Evolutionary conservation across 1,140 invertebrate species (phyloP), one percentile per base, ranked within the genome.

Genomic region (Onthophagus taurus): DNA sequence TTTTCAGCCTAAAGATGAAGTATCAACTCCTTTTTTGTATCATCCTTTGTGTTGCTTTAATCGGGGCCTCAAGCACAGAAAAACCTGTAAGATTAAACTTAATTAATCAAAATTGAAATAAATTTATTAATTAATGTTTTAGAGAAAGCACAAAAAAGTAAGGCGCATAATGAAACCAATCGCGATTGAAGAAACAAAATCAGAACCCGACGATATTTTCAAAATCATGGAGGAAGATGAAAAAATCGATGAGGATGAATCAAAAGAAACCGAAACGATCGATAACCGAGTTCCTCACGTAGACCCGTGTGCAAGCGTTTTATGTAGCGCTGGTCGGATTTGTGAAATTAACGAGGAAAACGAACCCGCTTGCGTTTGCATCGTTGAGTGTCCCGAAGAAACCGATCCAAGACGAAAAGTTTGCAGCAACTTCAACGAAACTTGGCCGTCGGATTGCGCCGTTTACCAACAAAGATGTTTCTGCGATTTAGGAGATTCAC

Each of bases 391-490:
- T 55, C 85, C 85, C 16, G 67, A 75, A 46, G 87, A 92, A 68
- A 69, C 68, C 3, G 88, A 93, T 60, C 70, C 75, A 0, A 73
- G 88, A 21, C 75, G 88, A 53, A 83, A 81, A 65, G 90, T 95
- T 19, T 96, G 92, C 70, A 89, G 85, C 31, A 94, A 92, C 66
- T 80, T 83, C 67, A 96, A 96, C 59, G 84, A 93, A 66, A 96
- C 92, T 2, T 96, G 89, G 80, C 68, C 76, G 11, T 93, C 89
- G 11, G 89, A 95, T 60, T 96, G 92, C 66, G 82, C 92, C 56
- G 78, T 96, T 39, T 88, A 95, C 66, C 83, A 86, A 48, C 81
- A 90, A 65, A 75, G 89, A 49, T 96, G 92, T 62, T 76, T 85
- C 54, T 96, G 92, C 63, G 78, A 88, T 51, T 80, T 81, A 49